Conservation (phyloP, 2,888 invertebrate species). For the Pherbina coryleti region DNA sequence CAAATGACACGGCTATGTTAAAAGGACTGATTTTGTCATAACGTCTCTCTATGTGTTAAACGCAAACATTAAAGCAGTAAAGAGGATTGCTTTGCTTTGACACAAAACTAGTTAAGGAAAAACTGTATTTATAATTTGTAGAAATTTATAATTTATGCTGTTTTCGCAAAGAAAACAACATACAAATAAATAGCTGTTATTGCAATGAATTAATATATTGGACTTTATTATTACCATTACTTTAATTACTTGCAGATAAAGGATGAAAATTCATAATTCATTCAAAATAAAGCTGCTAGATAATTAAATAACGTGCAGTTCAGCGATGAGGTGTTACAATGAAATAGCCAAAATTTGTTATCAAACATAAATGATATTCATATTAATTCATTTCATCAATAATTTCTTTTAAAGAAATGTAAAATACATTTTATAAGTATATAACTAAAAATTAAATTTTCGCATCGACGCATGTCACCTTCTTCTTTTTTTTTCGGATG, state of each 20-base stretch:
- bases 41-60: neutral
- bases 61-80: neutral
- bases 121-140: constrained; percentile 24
- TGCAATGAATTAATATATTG: constrained; percentile 12
- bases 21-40: constrained; percentile 20
- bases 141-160: constrained; percentile 6
- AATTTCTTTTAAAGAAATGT: constrained; percentile 41
- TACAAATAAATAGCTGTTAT: constrained; percentile 19
- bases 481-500: constrained; percentile 6
- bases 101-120: neutral
- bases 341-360: neutral
- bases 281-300: neutral
- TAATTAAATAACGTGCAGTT: too few relatives aligned
- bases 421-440: constrained; percentile 33
- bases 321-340: too few relatives aligned
- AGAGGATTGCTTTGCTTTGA: neutral
- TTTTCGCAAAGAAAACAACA: constrained; percentile 3
- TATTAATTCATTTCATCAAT: constrained; percentile 38
- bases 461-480: constrained; percentile 39
- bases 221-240: neutral
- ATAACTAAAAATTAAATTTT: constrained; percentile 41
- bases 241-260: neutral
- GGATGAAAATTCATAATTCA: neutral
- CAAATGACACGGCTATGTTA: constrained; percentile 10
- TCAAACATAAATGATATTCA: constrained; percentile 28